A percentile compares a stretch with the other conserved stretches of the same genome.
Conservation (phyloP, 2,888 invertebrate genomes). For the Notocelia uddmanniana region DNA sequence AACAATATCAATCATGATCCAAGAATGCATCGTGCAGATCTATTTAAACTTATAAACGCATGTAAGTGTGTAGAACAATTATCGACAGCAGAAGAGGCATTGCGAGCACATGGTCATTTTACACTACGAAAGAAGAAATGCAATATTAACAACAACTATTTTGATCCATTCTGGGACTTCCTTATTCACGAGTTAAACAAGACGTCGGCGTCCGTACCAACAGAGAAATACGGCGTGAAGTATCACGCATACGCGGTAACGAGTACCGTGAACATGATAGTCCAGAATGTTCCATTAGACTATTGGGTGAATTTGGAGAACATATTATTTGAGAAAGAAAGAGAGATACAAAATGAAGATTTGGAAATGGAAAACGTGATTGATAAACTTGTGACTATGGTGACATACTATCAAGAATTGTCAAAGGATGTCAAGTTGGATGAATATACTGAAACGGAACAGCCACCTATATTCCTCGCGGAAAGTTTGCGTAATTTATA, state of each 20-base stretch:
- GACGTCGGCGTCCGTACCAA: background rate
- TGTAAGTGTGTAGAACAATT: background rate
- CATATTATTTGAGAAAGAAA: background rate
- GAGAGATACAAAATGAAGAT: conserved; percentile 22
- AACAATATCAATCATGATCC: conserved; percentile 31
- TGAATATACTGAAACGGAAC: background rate
- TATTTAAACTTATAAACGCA: conserved; percentile 25
- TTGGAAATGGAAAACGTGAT: conserved; percentile 34
- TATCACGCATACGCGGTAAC: background rate
- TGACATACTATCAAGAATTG: background rate
- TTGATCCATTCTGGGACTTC: conserved; percentile 31
- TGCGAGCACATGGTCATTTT: conserved; percentile 17
- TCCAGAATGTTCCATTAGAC: conserved; percentile 3
- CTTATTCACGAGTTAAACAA: background rate
- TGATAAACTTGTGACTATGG: conserved; percentile 33
- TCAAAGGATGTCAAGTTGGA: conserved; percentile 2
- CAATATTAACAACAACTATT: conserved; percentile 12
- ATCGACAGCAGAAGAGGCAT: background rate
- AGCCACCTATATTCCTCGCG: conserved; percentile 5
- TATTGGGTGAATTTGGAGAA: conserved; percentile 31
- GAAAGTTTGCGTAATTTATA: background rate
- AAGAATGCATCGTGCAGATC: conserved; percentile 26
- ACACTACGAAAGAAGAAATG: conserved; percentile 5
- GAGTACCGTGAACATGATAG: background rate
- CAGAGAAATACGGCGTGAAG: background rate